Base-by-base conservation (phyloP, 2,113 vertebrate genomes). In the Erpornis zantholeuca region DNA sequence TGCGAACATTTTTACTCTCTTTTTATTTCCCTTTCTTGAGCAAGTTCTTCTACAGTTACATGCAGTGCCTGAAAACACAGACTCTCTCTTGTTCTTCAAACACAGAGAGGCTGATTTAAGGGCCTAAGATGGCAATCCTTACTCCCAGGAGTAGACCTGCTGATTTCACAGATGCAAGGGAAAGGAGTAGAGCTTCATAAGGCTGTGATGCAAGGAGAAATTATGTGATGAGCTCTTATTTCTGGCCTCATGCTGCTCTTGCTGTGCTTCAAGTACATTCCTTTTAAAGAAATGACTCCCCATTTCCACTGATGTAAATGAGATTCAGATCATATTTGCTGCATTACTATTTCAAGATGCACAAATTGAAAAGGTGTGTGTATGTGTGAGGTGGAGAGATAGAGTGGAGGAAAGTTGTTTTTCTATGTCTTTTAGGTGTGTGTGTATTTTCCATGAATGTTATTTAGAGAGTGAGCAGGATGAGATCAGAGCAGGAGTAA, bases 11-110 rank as follows among this genome's bases (percentile, higher is more conserved):
- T 90, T 77, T 94, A 36, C 65, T 85, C 19, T 96, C 90, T 50
- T 87, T 91, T 91, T 85, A 89, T 93, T 97, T 95, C 86, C 73
- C 59, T 84, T 92, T 96, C 93, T 95, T 88, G 73, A 93, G 66
- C 33, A 72, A 92, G 88, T 85, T 89, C 56, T 94, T 84, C 88
- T 82, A 75, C 85, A 77, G 83, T 92, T 95, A 94, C 70, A 52
- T 40, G 63, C 57, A 56, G 89, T 44, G 85, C 89, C 71, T 92
- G 88, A 80, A 86, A 97, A 95, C 89, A 95, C 83, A 90, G 83
- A 44, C 83, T 65, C 63, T 71, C 65, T 75, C 89, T 90, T 86
- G 82, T 94, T 82, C 85, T 78, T 92, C 80, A 82, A 31, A 85
- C 82, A 77, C 44, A 70, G 77, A 86, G 52, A 44, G 72, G 84